phyloP scores from a whole-genome alignment of 1,140 invertebrate species.

The Wasmannia auropunctata region DNA sequence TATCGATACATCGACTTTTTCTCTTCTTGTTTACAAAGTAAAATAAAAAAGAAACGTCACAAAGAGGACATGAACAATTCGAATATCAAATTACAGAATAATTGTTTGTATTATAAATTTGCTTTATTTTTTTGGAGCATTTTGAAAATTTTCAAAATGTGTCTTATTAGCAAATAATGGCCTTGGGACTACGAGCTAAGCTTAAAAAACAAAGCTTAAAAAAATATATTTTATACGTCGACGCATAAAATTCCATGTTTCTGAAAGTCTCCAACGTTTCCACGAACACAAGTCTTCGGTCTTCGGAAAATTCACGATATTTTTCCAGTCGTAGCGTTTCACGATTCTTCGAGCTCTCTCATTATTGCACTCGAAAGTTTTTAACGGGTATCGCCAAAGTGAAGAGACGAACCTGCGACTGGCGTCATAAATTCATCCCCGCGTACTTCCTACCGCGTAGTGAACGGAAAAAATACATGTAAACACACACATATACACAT shows the following conservation, averaged over 20 bases:
- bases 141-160: neutral
- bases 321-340: neutral
- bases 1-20: neutral
- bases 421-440: slow-evolving; percentile 49
- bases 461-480: slow-evolving; percentile 6
- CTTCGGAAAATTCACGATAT: neutral
- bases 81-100: neutral
- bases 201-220: neutral
- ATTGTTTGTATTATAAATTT: neutral
- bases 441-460: slow-evolving; percentile 20
- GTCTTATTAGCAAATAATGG: neutral
- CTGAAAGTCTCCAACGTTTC: neutral
- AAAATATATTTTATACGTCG: neutral
- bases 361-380: slow-evolving; percentile 8
- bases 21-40: neutral
- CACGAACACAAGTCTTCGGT: neutral
- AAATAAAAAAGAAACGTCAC: no score
- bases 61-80: neutral
- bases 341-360: neutral
- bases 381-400: neutral
- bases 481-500: slow-evolving; percentile 13
- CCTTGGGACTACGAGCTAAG: neutral
- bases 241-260: neutral
- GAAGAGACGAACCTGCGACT: slow-evolving; percentile 34
- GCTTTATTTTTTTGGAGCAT: neutral